Evolutionary conservation across 2,113 vertebrate species (phyloP).

Genomic region (Pipra filicauda): DNA sequence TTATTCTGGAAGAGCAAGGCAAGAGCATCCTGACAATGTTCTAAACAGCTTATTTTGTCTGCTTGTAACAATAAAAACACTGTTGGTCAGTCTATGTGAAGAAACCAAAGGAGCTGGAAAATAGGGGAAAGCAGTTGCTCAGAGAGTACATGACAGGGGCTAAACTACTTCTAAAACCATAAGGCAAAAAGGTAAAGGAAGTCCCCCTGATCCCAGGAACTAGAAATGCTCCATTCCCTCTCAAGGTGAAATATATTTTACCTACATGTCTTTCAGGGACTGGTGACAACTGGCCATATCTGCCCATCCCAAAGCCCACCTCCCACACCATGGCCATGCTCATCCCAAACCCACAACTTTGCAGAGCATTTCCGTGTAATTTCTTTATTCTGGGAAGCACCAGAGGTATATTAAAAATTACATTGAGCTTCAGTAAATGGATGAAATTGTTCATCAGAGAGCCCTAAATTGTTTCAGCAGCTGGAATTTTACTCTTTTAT

Average conservation of each 20-base stretch:
- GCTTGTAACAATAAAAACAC: neutral
- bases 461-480: neutral
- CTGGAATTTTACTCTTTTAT: neutral
- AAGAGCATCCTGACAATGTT: neutral
- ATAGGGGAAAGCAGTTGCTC: neutral
- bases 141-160: neutral
- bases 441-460: neutral
- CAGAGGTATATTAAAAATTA: neutral
- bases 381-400: neutral
- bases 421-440: neutral
- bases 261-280: neutral
- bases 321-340: neutral
- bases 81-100: neutral
- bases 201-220: neutral
- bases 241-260: neutral
- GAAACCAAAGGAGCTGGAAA: neutral
- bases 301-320: neutral
- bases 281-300: rapidly evolving
- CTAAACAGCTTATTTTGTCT: neutral
- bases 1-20: neutral
- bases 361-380: neutral
- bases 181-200: neutral
- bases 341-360: neutral
- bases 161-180: neutral
- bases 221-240: neutral